phyloP scores from a whole-genome alignment of 2,888 invertebrate species.

The Clusia tigrina region DNA sequence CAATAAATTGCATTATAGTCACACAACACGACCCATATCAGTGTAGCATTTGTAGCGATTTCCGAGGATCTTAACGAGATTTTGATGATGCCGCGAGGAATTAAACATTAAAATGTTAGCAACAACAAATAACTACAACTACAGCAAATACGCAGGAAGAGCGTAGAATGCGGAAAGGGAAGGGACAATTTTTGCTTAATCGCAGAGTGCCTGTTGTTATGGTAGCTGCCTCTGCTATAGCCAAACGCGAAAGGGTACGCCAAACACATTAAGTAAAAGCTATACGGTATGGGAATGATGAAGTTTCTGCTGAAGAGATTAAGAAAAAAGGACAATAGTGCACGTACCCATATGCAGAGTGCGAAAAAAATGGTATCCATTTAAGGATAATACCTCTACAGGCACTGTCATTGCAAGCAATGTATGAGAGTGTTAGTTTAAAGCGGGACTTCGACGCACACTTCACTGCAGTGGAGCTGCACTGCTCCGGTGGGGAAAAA shows the following conservation, averaged over 20 bases:
- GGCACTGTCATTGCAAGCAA: too few relatives aligned
- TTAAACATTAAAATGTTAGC: slow-evolving; percentile 39
- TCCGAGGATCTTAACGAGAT: slow-evolving; percentile 48
- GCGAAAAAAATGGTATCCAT: slow-evolving; percentile 29
- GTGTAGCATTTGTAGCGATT: slow-evolving; percentile 37
- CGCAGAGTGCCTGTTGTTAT: slow-evolving; percentile 13
- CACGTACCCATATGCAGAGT: neutral
- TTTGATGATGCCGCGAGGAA: slow-evolving; percentile 53
- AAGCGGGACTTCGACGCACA: neutral
- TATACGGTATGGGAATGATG: slow-evolving; percentile 37
- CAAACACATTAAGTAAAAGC: slow-evolving; percentile 36
- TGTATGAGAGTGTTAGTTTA: too few relatives aligned
- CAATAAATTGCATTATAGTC: neutral
- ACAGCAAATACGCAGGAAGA: neutral
- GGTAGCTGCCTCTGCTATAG: slow-evolving; percentile 20
- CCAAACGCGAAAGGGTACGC: slow-evolving; percentile 9
- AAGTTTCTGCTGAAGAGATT: slow-evolving; percentile 36
- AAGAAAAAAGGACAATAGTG: neutral
- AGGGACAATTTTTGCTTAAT: neutral
- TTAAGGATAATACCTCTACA: slow-evolving; percentile 37
- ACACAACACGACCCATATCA: neutral
- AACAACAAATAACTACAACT: slow-evolving; percentile 16
- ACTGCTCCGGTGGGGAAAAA: neutral
- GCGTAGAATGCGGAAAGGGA: neutral
- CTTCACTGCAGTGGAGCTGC: neutral